Evolutionary conservation across 2,113 vertebrate species (phyloP).

Genomic region (Platysteira castanea): DNA sequence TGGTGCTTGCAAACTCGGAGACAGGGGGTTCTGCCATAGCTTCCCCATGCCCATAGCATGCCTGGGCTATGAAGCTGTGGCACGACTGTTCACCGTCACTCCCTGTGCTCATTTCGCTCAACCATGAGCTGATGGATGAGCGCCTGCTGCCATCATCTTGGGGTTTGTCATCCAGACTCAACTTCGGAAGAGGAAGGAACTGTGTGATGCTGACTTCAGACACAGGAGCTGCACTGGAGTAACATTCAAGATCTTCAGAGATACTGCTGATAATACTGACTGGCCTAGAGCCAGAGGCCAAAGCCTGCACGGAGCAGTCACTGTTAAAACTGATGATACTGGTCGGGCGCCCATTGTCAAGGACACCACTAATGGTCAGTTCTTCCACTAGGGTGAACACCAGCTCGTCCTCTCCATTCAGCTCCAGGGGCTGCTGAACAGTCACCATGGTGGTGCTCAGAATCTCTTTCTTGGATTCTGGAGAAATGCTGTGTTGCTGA

Average conservation of each 20-base stretch:
- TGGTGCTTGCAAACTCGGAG: constrained; percentile 52
- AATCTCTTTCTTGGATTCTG: constrained; percentile 81
- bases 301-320: constrained; percentile 83
- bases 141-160: constrained; percentile 76
- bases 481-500: constrained; percentile 56
- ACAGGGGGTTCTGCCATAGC: constrained; percentile 83
- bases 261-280: constrained; percentile 93
- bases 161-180: constrained; percentile 74
- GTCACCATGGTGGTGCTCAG: constrained; percentile 86
- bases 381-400: constrained; percentile 85
- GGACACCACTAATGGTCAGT: constrained; percentile 80
- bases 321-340: constrained; percentile 94
- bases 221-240: constrained; percentile 75
- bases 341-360: constrained; percentile 82
- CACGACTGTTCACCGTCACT: constrained; percentile 90
- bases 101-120: constrained; percentile 88
- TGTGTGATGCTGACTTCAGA: constrained; percentile 90
- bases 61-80: constrained; percentile 85
- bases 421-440: constrained; percentile 79
- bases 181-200: constrained; percentile 78
- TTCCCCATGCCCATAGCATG: constrained; percentile 87
- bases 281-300: constrained; percentile 82
- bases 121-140: constrained; percentile 91
- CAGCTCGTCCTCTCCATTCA: constrained; percentile 84
- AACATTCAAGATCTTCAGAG: constrained; percentile 82